Evolutionary conservation across 23 tunicate genomes (phyloP).

Genomic region (Aplidium turbinatum): DNA sequence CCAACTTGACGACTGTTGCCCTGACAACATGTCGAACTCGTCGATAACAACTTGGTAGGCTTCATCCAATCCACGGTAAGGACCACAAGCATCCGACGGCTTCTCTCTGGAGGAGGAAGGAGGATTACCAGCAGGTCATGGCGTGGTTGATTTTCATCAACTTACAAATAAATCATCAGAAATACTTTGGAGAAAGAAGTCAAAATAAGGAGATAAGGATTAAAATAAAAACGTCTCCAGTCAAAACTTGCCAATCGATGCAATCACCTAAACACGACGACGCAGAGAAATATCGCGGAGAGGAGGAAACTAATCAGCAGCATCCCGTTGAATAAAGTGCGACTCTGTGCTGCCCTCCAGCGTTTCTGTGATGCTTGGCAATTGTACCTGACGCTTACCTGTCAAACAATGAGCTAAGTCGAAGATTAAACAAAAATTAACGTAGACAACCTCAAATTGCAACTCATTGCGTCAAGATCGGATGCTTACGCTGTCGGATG

Average conservation of each 20-base stretch:
- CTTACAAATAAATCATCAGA: too few species aligned
- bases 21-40: slow-evolving; percentile 3
- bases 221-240: too few species aligned
- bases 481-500: too few species aligned
- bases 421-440: too few species aligned
- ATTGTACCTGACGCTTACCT: slow-evolving; percentile 80
- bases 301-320: slow-evolving; percentile 64
- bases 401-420: too few species aligned
- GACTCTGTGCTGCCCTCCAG: slow-evolving; percentile 92
- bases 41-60: slow-evolving; percentile 57
- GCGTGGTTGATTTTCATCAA: too few species aligned
- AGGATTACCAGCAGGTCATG: too few species aligned
- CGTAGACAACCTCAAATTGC: too few species aligned
- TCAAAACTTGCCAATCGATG: too few species aligned
- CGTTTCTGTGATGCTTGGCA: slow-evolving; percentile 60
- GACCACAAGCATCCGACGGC: slow-evolving; percentile 79
- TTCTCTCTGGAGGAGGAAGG: slow-evolving; percentile 25
- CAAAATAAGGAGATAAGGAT: too few species aligned
- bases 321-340: slow-evolving; percentile 63
- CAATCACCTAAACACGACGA: slow-evolving; percentile 65
- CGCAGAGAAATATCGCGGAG: slow-evolving; percentile 52
- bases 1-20: slow-evolving; percentile 28
- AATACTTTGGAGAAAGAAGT: too few species aligned
- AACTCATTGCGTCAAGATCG: too few species aligned
- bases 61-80: slow-evolving; percentile 51